Evolutionary conservation across 2,113 vertebrate genomes (phyloP).

Genomic region (Sceloporus tristichus): DNA sequence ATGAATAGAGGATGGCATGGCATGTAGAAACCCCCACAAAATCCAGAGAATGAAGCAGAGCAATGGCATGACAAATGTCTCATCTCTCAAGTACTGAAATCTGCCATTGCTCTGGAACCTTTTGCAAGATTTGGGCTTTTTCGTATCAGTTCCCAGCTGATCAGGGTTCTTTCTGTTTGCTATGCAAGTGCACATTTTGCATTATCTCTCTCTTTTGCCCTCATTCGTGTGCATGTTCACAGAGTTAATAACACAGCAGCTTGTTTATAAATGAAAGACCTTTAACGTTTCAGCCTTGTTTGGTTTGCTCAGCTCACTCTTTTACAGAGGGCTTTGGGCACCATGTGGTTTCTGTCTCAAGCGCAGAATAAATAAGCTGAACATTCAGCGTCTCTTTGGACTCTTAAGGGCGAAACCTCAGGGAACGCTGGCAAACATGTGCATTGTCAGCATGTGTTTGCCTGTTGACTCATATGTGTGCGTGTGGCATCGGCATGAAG

Average conservation of each 20-base stretch:
- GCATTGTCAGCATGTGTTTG: background rate
- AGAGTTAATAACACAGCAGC: background rate
- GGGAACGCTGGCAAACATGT: background rate
- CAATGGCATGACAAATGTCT: too few relatives aligned
- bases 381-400: background rate
- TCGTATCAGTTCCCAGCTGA: background rate
- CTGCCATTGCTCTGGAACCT: background rate
- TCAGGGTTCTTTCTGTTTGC: background rate
- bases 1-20: too few relatives aligned
- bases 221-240: background rate
- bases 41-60: too few relatives aligned
- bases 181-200: background rate
- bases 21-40: too few relatives aligned
- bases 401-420: background rate
- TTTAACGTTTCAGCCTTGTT: background rate
- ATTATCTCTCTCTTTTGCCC: background rate
- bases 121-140: background rate
- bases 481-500: too few relatives aligned
- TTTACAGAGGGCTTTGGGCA: background rate
- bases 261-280: background rate
- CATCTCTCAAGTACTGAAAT: background rate
- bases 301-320: background rate
- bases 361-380: background rate
- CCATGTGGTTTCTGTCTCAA: background rate
- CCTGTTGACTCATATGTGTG: background rate